Conservation (phyloP, 1,140 invertebrate genomes). For the Linepithema humile region DNA sequence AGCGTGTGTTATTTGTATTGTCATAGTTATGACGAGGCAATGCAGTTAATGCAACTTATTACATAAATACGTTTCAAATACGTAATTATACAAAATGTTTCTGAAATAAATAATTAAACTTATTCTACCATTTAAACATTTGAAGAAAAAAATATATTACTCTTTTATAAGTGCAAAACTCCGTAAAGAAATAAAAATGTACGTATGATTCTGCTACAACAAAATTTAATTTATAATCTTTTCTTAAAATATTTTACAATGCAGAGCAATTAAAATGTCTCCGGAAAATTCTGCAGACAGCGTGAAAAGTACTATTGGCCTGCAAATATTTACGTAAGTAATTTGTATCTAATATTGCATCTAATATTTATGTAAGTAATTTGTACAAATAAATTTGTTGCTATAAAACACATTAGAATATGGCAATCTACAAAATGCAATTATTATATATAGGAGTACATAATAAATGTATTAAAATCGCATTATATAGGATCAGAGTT, state of each 20-base stretch:
- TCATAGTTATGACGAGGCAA: slow-evolving; percentile 21
- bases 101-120: not conserved
- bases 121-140: not conserved
- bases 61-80: not conserved
- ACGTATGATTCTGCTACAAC: not conserved
- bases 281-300: slow-evolving; percentile 55
- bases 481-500: slow-evolving; percentile 52
- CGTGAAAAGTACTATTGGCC: slow-evolving; percentile 49
- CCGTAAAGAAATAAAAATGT: slow-evolving; percentile 2
- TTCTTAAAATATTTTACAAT: slow-evolving; percentile 35
- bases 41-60: slow-evolving; percentile 16
- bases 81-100: not conserved
- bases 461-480: slow-evolving; percentile 46
- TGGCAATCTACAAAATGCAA: slow-evolving; percentile 62
- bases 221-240: slow-evolving; percentile 46
- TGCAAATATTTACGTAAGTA: too few species aligned
- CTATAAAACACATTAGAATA: slow-evolving; percentile 28
- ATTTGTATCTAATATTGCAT: slow-evolving; percentile 42
- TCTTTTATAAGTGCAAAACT: not conserved
- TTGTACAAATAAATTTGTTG: slow-evolving; percentile 7
- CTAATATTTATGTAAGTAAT: slow-evolving; percentile 7
- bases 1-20: slow-evolving; percentile 17
- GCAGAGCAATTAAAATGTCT: slow-evolving; percentile 45
- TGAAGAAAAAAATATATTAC: not conserved
- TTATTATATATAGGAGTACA: slow-evolving; percentile 34